Base-by-base conservation (phyloP, 2,888 invertebrate species). In the Tubulanus polymorphus region DNA sequence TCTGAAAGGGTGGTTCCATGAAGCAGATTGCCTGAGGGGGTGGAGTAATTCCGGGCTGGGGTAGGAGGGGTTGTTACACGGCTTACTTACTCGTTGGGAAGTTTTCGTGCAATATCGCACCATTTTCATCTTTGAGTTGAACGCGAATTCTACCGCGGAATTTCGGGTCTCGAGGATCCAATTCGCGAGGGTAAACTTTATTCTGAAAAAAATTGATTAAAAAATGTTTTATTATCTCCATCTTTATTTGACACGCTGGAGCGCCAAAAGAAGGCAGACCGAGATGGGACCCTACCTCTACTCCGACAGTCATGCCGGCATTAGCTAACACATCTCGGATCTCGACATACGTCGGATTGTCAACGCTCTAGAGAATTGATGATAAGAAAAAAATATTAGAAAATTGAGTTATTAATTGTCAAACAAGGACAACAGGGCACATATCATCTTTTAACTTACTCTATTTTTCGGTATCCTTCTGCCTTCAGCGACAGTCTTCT, bases 291-390 rank as follows among this genome's bases (percentile, higher is more conserved):
- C 63, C 58, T 61, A 82, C 81, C 75, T 97, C 96, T 8, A 94
- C 88, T 28, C 89, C 90, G 55, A 94, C 87, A 67, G 86, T 87
- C 46, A 96, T 79, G 26, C 93, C 92, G 27, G 89, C 87, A 10
- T 90, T 86, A 20, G 88, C 83, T 50, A 96, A 81, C 1, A 96
- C 93, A 82, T 97, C 96, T 62, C 90, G 85, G 60, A 99, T 96
- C 81, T 99, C 99, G 69, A 90, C 87, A 76, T 89, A 89, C 0
- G 93, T 93, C 15, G 99, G 99, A 79, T 95, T 94, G 68, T 96
- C 94, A 0, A 97, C 89, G 76, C 92, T 93, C 83, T 83, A 65
- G 26, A 73, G 71, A 60, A 48, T 29, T 30, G 51, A 54, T 41
- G 35, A 27, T 12, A n/a, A 37, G 6, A 37, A 50, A 12, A n/a